Evolutionary conservation across 2,113 vertebrate species (phyloP).

Genomic region (Mus spicilegus): DNA sequence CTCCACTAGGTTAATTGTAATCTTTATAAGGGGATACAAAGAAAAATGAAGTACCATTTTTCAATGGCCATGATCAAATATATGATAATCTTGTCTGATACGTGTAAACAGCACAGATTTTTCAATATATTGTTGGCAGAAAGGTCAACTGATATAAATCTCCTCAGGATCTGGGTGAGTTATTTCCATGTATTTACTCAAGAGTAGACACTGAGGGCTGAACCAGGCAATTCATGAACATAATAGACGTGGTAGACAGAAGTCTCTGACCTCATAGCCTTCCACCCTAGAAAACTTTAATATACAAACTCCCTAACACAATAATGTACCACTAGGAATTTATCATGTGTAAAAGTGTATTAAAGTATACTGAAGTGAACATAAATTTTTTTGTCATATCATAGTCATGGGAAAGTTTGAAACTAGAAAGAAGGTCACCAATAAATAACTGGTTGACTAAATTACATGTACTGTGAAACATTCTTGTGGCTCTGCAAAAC

Average conservation of each 20-base stretch:
- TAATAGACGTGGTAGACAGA: not conserved
- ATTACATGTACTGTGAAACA: slow-evolving; percentile 1
- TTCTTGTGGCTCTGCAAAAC: slow-evolving; percentile 40
- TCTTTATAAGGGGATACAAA: not conserved
- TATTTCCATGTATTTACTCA: not conserved
- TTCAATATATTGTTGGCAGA: not conserved
- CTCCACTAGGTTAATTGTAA: not conserved
- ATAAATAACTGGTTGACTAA: not conserved
- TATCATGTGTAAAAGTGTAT: not conserved
- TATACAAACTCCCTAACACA: not conserved
- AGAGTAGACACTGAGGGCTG: not conserved
- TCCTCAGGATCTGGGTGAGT: not conserved
- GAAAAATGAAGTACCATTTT: not conserved
- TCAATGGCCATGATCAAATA: not conserved
- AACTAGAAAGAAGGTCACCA: slow-evolving; percentile 43
- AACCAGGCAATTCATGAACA: not conserved
- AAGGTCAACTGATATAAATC: not conserved
- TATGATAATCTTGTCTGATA: not conserved
- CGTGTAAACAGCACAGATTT: not conserved
- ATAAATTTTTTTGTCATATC: not conserved
- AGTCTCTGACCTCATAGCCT: not conserved
- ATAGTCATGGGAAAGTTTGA: slow-evolving; percentile 18
- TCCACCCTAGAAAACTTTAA: not conserved
- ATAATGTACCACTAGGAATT: not conserved
- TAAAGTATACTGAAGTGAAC: not conserved